Conservation (phyloP, 1,140 invertebrate genomes). For the Cecropterus lyciades region DNA sequence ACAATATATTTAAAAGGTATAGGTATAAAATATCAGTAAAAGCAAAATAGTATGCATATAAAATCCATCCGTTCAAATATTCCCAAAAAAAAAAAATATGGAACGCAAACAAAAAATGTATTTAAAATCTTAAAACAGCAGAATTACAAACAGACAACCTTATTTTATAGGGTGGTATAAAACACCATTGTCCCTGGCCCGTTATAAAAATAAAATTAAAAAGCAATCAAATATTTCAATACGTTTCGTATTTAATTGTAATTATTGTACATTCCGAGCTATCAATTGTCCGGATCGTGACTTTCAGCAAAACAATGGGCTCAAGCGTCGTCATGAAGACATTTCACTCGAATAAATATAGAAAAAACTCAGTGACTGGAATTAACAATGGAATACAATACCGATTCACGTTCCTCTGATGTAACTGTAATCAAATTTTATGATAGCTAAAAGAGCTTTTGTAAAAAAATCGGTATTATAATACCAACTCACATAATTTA, state of each 20-base stretch:
- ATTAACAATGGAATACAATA: conserved; percentile 42
- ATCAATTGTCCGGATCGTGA: conserved; percentile 68
- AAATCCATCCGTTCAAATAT: no score
- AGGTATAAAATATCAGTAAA: no score
- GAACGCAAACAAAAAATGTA: no score
- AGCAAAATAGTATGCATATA: no score
- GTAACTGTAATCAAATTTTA: conserved; percentile 25
- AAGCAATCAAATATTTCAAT: conserved; percentile 43
- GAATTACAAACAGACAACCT: no score
- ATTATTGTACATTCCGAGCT: conserved; percentile 49
- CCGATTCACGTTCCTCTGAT: conserved; percentile 33
- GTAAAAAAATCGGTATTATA: neutral
- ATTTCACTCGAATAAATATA: conserved; percentile 27
- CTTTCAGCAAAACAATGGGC: conserved; percentile 75
- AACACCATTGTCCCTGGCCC: no score
- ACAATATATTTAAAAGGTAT: no score
- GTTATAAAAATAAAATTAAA: neutral
- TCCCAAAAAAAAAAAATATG: no score
- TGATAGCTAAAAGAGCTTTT: conserved; percentile 7
- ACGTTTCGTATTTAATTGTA: conserved; percentile 54
- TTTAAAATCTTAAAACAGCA: no score
- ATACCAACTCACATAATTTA: no score
- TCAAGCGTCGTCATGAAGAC: conserved; percentile 56
- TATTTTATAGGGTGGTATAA: no score
- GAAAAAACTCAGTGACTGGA: conserved; percentile 22